phyloP scores from a whole-genome alignment of 2,797 vertebrate genomes.

The Holocentrus rufus region DNA sequence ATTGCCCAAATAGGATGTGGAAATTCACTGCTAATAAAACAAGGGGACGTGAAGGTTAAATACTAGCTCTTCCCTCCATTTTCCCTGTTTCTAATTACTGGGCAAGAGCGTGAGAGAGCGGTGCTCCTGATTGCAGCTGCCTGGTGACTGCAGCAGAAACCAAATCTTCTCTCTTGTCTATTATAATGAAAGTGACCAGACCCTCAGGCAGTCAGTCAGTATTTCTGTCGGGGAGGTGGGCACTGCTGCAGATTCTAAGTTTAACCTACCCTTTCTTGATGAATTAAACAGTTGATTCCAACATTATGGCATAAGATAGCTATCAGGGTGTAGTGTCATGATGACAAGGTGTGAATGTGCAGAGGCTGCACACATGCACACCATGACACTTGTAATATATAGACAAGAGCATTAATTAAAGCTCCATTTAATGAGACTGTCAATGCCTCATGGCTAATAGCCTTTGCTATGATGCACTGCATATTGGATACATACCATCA shows the following conservation, averaged over 20 bases:
- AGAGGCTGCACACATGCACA: slow-evolving; percentile 32
- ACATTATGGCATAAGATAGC: slow-evolving; percentile 45
- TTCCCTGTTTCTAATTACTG: slow-evolving; percentile 74
- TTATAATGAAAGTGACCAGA: slow-evolving; percentile 68
- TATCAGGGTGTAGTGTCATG: slow-evolving; percentile 35
- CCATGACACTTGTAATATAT: slow-evolving; percentile 49
- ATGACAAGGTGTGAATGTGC: slow-evolving; percentile 47
- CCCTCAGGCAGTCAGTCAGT: slow-evolving; percentile 48
- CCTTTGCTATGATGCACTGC: slow-evolving; percentile 27
- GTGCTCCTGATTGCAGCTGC: slow-evolving; percentile 67
- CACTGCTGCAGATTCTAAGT: slow-evolving; percentile 42
- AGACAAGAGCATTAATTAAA: slow-evolving; percentile 63
- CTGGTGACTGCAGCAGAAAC: slow-evolving; percentile 68
- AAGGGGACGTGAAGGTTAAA: slow-evolving; percentile 73
- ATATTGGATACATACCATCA: slow-evolving; percentile 21
- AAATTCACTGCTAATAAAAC: slow-evolving; percentile 65
- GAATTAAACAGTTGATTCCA: slow-evolving; percentile 47
- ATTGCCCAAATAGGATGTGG: slow-evolving; percentile 40
- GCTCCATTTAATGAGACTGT: slow-evolving; percentile 56
- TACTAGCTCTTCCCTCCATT: slow-evolving; percentile 50
- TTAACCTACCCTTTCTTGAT: slow-evolving; percentile 40
- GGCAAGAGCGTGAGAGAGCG: slow-evolving; percentile 58
- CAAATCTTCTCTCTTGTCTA: slow-evolving; percentile 70
- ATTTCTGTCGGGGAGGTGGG: slow-evolving; percentile 43
- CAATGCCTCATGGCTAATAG: slow-evolving; percentile 43